Conservation (phyloP, 1,140 invertebrate species). For the Bombus terrestris region DNA sequence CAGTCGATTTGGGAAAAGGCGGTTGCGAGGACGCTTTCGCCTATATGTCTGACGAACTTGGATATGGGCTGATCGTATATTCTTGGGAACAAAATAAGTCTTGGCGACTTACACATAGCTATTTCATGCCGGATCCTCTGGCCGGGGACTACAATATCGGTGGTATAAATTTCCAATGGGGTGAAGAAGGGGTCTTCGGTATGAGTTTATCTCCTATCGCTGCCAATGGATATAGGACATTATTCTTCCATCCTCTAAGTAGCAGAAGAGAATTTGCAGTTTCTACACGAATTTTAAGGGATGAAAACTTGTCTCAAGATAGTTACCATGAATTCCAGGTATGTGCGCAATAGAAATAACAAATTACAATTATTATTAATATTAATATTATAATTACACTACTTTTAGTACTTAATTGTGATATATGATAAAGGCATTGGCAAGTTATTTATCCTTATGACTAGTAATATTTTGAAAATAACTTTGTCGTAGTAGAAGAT, state of each 20-base stretch:
- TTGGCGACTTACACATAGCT: slow-evolving; percentile 90
- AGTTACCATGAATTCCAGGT: slow-evolving; percentile 88
- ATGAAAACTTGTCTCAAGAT: slow-evolving; percentile 85
- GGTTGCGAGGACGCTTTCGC: slow-evolving; percentile 90
- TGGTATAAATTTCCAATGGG: slow-evolving; percentile 92
- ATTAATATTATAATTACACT: not conserved
- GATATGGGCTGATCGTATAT: slow-evolving; percentile 90
- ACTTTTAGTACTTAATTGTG: not conserved
- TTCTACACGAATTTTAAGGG: slow-evolving; percentile 87
- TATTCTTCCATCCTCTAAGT: slow-evolving; percentile 90
- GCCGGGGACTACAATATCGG: slow-evolving; percentile 90
- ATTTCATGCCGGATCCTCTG: slow-evolving; percentile 90
- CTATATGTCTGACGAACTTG: slow-evolving; percentile 91
- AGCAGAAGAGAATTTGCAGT: slow-evolving; percentile 90
- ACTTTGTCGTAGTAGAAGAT: no score
- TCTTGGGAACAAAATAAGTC: slow-evolving; percentile 89
- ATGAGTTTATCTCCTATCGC: slow-evolving; percentile 87
- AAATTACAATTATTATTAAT: not conserved
- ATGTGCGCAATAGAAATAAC: not conserved
- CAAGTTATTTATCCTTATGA: no score
- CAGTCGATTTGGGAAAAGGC: slow-evolving; percentile 87
- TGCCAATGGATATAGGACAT: slow-evolving; percentile 86
- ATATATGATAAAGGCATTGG: not conserved
- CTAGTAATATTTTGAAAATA: no score
- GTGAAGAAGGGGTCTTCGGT: slow-evolving; percentile 91